These are phyloP conservation scores for Diorhabda carinulata DNA, from an alignment of 1,140 invertebrate genomes.

Conservation along the genomic window DNA sequence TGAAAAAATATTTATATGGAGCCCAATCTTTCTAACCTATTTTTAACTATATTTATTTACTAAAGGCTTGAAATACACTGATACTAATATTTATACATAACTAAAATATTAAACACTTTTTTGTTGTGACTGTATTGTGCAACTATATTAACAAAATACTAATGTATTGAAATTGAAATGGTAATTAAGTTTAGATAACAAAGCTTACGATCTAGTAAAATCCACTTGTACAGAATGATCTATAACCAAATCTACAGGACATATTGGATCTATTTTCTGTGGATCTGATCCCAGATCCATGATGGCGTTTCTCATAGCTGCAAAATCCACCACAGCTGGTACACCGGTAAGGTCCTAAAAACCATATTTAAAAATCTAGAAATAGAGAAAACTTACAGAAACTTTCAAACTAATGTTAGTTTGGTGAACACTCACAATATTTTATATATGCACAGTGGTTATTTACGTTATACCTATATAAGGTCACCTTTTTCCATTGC, in stretches of 20 bases:
- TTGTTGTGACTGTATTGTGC: too few species aligned
- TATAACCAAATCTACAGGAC: slow-evolving; percentile 95
- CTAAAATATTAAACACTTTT: not conserved
- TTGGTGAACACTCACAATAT: not conserved
- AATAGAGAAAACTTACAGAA: too few species aligned
- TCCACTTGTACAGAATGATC: slow-evolving; percentile 99
- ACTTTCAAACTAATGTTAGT: not conserved
- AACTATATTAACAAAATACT: not conserved
- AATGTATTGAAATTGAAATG: slow-evolving; percentile 1
- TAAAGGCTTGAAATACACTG: too few species aligned
- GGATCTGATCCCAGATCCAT: slow-evolving; percentile 82
- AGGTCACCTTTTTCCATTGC: not conserved
- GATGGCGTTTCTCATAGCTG: slow-evolving; percentile 96
- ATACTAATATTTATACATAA: not conserved
- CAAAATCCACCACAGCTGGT: slow-evolving; percentile 97
- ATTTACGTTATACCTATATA: not conserved
- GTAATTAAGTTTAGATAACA: slow-evolving; percentile 9
- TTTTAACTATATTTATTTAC: too few species aligned
- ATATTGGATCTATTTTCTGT: slow-evolving; percentile 93
- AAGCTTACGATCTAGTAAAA: slow-evolving; percentile 76
- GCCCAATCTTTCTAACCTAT: too few species aligned
- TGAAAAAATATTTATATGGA: too few species aligned
- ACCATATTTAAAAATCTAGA: slow-evolving; percentile 18
- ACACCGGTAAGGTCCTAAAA: slow-evolving; percentile 91
- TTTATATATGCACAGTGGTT: not conserved